Conservation (phyloP, 2,113 vertebrate species). For the Pagrus major region DNA sequence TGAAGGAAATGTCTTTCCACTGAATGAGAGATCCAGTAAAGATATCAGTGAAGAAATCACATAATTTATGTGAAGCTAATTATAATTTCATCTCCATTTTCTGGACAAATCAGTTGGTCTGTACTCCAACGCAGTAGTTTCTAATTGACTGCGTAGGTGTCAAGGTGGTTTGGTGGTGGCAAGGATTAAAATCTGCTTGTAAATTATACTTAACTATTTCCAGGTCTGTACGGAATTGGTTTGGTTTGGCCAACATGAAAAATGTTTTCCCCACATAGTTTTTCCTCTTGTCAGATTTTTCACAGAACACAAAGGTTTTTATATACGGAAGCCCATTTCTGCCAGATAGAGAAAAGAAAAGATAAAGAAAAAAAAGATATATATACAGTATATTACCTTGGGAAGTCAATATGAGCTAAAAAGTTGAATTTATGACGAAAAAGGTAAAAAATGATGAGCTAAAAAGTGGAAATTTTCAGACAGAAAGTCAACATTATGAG, state of each 20-base stretch:
- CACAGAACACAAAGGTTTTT: background rate
- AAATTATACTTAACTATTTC: slow-evolving; percentile 36
- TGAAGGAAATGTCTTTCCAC: slow-evolving; percentile 5
- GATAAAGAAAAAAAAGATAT: too few relatives aligned
- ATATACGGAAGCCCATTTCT: too few relatives aligned
- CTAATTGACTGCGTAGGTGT: slow-evolving; percentile 27
- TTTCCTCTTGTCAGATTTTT: slow-evolving; percentile 1
- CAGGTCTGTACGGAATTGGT: background rate
- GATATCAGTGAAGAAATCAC: background rate
- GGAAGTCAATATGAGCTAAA: too few relatives aligned
- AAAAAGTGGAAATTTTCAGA: too few relatives aligned
- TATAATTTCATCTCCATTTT: background rate
- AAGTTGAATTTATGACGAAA: too few relatives aligned
- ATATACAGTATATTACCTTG: too few relatives aligned
- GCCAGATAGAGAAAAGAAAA: too few relatives aligned
- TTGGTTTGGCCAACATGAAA: background rate
- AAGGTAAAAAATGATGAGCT: too few relatives aligned
- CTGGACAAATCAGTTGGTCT: background rate
- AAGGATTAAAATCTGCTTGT: slow-evolving; percentile 21
- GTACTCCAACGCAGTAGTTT: background rate
- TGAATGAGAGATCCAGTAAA: slow-evolving; percentile 4
- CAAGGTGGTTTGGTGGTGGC: slow-evolving; percentile 12
- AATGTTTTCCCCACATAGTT: slow-evolving; percentile 11
- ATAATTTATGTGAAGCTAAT: background rate
- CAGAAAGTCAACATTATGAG: too few relatives aligned